Evolutionary conservation across 1,140 invertebrate species (phyloP), one percentile per base, ranked within the genome.

Genomic region (Heliothis subflexa): DNA sequence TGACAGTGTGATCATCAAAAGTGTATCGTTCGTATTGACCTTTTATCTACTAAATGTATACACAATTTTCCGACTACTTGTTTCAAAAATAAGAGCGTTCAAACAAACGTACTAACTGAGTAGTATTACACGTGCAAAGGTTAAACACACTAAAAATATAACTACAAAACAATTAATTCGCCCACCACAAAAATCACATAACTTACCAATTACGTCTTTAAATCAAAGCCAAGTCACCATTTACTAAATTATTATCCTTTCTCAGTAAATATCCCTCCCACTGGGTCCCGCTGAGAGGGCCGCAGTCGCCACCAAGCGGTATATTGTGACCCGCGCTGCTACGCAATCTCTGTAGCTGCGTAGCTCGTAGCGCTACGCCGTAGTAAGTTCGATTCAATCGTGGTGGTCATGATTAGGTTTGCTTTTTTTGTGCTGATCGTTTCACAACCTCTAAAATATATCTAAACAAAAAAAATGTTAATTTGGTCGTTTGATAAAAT

Each of bases 271-370:
- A 50, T 52, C 16, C 13, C 66, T 11, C 62, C 62, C 47, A 14
- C 47, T 28, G 66, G 21, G 66, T 2, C 61, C 5, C 33, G 11
- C 61, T 62, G 33, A 25, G 61, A 70, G 16, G 9, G 14, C 40
- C 33, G 12, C 40, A 16, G 62, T 45, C 28, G n/a, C 47, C 47
- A 50, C 47, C n/a, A 25, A 70, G 21, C 47, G 66, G 47, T 52
- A 13, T 70, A 70, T 70, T 50, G 66, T 52, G n/a, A 70, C 47
- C 66, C 66, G 47, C 47, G 13, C 66, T 28, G 66, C 66, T 70
- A 52, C 47, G 66, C 66, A 70, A 70, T 70, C 66, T n/a, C 47
- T 50, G 66, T 70, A 70, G 66, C 62, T 3, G 14, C 11, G 21
- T 61, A 61, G 54, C 54, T 59, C 66, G 47, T 52, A 70, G 47